These are phyloP conservation scores for Sebastes schlegelii DNA, from an alignment of 2,113 vertebrate species.

Conservation along the genomic window DNA sequence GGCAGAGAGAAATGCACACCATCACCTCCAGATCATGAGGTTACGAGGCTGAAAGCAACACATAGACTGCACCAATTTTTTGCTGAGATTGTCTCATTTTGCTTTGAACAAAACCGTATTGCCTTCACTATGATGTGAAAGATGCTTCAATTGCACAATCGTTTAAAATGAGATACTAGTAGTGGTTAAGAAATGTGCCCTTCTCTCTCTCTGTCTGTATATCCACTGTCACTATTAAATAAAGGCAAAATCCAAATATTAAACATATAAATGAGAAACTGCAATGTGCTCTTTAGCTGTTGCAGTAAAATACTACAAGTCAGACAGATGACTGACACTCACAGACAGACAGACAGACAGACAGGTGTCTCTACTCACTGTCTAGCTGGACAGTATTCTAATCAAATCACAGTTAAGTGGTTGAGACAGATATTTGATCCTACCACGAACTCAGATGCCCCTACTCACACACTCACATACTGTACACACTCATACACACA, in stretches of 20 bases:
- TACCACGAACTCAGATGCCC: slow-evolving; percentile 51
- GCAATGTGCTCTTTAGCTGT: background rate
- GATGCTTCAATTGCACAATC: background rate
- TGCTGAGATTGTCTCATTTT: background rate
- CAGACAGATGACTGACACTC: slow-evolving; percentile 1
- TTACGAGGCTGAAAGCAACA: background rate
- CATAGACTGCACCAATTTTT: background rate
- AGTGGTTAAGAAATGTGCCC: background rate
- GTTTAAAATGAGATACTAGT: background rate
- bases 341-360: slow-evolving; percentile 16
- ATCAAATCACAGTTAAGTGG: slow-evolving; percentile 69
- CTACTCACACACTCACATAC: background rate
- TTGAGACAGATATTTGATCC: slow-evolving; percentile 64
- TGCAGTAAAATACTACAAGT: background rate
- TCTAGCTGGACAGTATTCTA: slow-evolving; percentile 45
- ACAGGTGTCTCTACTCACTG: slow-evolving; percentile 15
- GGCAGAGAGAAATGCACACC: background rate
- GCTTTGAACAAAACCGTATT: background rate
- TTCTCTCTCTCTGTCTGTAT: background rate
- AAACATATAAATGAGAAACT: background rate
- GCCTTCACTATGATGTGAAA: background rate
- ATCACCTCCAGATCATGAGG: background rate
- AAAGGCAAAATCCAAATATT: background rate
- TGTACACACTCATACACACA: slow-evolving; percentile 15
- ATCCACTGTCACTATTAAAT: background rate